phyloP scores from a whole-genome alignment of 2,888 invertebrate genomes.

The Philaethria dido region DNA sequence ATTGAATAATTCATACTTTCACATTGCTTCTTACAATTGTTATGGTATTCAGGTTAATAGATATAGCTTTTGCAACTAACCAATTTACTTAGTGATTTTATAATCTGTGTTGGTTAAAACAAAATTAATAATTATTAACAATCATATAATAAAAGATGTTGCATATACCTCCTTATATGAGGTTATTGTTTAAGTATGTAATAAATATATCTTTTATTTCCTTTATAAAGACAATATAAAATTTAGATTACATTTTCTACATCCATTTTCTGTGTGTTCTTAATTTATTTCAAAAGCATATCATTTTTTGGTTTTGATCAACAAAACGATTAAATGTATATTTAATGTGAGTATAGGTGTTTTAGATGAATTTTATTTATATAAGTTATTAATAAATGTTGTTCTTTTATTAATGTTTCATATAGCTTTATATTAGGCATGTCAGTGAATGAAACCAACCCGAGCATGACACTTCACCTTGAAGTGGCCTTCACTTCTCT shows the following conservation, averaged over 20 bases:
- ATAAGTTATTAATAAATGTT: background rate
- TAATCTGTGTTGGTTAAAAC: constrained; percentile 4
- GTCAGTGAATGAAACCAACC: constrained; percentile 6
- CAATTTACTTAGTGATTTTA: constrained; percentile 22
- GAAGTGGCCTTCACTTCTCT: constrained; percentile 23
- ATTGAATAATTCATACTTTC: background rate
- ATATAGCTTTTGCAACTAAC: constrained; percentile 38
- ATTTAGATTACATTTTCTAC: no score
- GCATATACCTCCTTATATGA: no score
- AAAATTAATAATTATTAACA: background rate
- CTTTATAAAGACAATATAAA: no score
- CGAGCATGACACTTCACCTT: constrained; percentile 35
- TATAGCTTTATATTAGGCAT: background rate
- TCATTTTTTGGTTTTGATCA: no score
- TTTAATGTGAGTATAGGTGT: no score
- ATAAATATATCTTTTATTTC: no score
- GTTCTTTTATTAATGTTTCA: background rate
- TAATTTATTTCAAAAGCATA: no score
- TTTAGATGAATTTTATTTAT: no score
- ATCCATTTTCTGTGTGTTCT: no score
- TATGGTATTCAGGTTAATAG: constrained; percentile 41
- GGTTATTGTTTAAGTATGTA: no score
- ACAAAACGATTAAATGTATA: no score
- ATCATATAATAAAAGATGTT: background rate
- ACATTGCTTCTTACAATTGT: constrained; percentile 19